Evolutionary conservation across 1,140 invertebrate genomes (phyloP).

Genomic region (Grapholita molesta): DNA sequence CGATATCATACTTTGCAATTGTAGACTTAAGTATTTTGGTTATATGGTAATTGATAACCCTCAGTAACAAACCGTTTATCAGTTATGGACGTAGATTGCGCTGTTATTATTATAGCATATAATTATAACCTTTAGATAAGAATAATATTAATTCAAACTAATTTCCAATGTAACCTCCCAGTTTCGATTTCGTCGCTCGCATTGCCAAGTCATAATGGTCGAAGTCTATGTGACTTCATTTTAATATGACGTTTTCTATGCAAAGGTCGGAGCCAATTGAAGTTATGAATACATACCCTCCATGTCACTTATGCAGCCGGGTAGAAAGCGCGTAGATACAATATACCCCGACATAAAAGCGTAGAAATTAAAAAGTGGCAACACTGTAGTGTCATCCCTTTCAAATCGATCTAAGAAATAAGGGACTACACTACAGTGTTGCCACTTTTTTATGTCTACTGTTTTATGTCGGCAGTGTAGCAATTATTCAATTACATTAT

Average conservation of each 20-base stretch:
- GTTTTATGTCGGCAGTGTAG: too few relatives aligned
- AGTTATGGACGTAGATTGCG: neutral
- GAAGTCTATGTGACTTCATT: conserved; percentile 27
- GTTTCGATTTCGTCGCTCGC: conserved; percentile 17
- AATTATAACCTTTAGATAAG: conserved; percentile 14
- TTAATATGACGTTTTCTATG: neutral
- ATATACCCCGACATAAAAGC: too few relatives aligned
- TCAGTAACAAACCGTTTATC: neutral
- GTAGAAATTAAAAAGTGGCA: too few relatives aligned
- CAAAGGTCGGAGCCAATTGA: neutral
- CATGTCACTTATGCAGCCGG: too few relatives aligned
- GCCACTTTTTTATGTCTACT: too few relatives aligned
- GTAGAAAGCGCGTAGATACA: too few relatives aligned
- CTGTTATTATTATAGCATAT: neutral
- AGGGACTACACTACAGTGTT: too few relatives aligned
- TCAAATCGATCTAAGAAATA: too few relatives aligned
- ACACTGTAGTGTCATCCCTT: too few relatives aligned
- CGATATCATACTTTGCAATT: neutral
- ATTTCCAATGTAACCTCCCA: neutral
- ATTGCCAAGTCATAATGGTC: conserved; percentile 26
- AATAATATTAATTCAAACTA: neutral
- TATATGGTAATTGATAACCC: neutral
- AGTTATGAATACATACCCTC: too few relatives aligned
- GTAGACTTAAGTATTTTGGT: neutral
- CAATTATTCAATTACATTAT: neutral